Evolutionary conservation across 1,140 invertebrate genomes (phyloP).

Genomic region (Sitobion miscanthi): DNA sequence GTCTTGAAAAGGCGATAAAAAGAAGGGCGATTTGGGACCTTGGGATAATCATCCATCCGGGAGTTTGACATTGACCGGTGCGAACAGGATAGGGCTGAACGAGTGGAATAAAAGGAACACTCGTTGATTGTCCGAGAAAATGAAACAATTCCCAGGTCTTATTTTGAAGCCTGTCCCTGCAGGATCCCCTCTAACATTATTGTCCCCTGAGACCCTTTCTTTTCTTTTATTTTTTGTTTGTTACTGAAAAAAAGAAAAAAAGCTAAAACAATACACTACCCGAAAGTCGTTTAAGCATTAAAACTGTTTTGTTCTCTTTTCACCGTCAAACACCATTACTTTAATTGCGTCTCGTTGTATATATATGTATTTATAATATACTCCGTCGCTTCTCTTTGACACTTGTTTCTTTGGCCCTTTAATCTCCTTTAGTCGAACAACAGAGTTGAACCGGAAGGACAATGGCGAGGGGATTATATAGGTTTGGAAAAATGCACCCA

Average conservation of each 20-base stretch:
- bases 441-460: background rate
- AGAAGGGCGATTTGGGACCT: conserved; percentile 42
- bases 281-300: conserved; percentile 56
- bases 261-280: conserved; percentile 57
- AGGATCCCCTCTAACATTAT: conserved; percentile 38
- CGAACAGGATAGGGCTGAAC: conserved; percentile 41
- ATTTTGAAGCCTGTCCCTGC: conserved; percentile 57
- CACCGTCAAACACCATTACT: conserved; percentile 54
- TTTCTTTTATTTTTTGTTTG: conserved; percentile 55
- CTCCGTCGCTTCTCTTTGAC: background rate
- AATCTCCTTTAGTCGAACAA: conserved; percentile 27
- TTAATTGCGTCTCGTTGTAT: conserved; percentile 50
- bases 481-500: conserved; percentile 40
- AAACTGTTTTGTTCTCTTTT: conserved; percentile 46
- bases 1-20: conserved; percentile 51
- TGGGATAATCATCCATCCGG: conserved; percentile 52
- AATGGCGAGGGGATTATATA: background rate
- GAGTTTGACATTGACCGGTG: conserved; percentile 53
- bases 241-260: conserved; percentile 24
- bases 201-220: conserved; percentile 35
- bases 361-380: conserved; percentile 25
- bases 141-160: conserved; percentile 60
- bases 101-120: conserved; percentile 58
- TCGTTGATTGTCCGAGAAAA: conserved; percentile 60
- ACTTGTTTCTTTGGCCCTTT: conserved; percentile 41